Percentiles rank a stretch among this genome's conserved stretches.
These are phyloP conservation scores for Zenarchopterus dispar DNA, from an alignment of 2,797 vertebrate species.

Conservation along the genomic window DNA sequence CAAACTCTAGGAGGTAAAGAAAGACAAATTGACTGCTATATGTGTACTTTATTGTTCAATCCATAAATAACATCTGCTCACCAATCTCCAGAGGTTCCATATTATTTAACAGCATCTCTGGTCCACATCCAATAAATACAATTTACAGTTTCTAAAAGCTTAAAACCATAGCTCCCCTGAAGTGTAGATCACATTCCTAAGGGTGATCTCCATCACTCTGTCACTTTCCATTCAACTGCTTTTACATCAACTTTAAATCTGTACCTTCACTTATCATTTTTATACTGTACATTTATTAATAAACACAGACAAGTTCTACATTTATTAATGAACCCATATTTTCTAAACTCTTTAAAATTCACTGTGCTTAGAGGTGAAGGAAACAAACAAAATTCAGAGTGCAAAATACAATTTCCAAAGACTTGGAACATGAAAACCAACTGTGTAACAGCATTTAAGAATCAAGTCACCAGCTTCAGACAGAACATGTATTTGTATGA, in stretches of 20 bases:
- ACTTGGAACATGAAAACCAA: slow-evolving; percentile 16
- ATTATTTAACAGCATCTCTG: slow-evolving; percentile 41
- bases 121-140: slow-evolving; percentile 8
- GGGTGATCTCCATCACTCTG: background rate
- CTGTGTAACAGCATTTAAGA: slow-evolving; percentile 8
- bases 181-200: slow-evolving; percentile 12
- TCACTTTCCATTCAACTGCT: background rate
- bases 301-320: slow-evolving; percentile 13
- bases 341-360: slow-evolving; percentile 43
- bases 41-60: slow-evolving; percentile 36
- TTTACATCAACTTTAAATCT: slow-evolving; percentile 7
- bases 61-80: slow-evolving; percentile 31
- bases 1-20: background rate
- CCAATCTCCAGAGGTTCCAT: slow-evolving; percentile 10
- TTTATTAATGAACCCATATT: background rate
- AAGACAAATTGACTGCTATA: background rate
- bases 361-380: slow-evolving; percentile 11
- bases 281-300: background rate
- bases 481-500: slow-evolving; percentile 12
- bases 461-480: slow-evolving; percentile 16
- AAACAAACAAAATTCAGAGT: slow-evolving; percentile 42
- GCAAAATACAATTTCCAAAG: slow-evolving; percentile 19
- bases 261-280: slow-evolving; percentile 14
- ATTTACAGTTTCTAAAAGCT: slow-evolving; percentile 6
- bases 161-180: background rate